Percentiles rank a stretch among this genome's conserved stretches.
phyloP scores from a whole-genome alignment of 92 coral and sea anemone genomes.

The Pocillopora meandrina region DNA sequence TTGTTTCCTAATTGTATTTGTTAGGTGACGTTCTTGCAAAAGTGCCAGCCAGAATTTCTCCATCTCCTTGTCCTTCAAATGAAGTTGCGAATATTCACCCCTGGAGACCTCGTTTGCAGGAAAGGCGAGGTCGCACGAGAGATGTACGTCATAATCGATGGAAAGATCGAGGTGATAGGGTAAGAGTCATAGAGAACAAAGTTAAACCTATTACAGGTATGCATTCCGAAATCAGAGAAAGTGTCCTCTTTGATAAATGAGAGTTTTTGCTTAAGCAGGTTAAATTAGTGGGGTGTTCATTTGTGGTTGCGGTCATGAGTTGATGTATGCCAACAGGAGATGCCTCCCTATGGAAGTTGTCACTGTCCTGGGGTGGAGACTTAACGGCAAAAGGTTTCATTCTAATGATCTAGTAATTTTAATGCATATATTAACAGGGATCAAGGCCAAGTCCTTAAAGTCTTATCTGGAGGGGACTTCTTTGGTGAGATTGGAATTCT shows the following conservation, averaged over 20 bases:
- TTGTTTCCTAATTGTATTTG: not conserved
- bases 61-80: conserved; percentile 90
- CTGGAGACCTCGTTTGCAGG: conserved; percentile 93
- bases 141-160: conserved; percentile 95
- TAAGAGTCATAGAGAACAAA: conserved; percentile 34
- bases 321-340: too few species aligned
- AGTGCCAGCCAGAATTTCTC: conserved; percentile 95
- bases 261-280: too few species aligned
- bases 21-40: conserved; percentile 92
- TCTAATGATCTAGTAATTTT: too few species aligned
- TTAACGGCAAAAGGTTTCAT: too few species aligned
- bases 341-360: too few species aligned
- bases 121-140: conserved; percentile 94
- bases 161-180: conserved; percentile 95
- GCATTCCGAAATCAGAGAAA: too few species aligned
- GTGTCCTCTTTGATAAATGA: not conserved
- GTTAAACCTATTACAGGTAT: not conserved
- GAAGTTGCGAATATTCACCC: conserved; percentile 92
- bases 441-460: conserved; percentile 85
- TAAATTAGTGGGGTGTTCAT: too few species aligned
- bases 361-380: too few species aligned
- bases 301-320: too few species aligned
- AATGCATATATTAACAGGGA: conserved; percentile 55
- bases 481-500: conserved; percentile 97
- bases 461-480: conserved; percentile 90